Evolutionary conservation across 2,113 vertebrate species (phyloP).

Genomic region (Lucifuga dentata): DNA sequence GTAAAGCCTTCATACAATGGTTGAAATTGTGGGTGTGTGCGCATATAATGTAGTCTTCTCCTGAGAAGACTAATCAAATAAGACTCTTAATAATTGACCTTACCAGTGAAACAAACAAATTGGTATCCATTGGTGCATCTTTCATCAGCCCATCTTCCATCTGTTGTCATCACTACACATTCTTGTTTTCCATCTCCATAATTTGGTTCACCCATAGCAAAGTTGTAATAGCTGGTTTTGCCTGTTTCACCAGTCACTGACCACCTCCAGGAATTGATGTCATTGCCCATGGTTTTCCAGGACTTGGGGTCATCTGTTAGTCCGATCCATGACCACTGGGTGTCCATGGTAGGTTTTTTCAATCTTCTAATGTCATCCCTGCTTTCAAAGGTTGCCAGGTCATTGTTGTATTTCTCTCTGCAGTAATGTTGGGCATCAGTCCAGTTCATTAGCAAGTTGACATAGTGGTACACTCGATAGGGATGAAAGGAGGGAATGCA

Average conservation of each 20-base stretch:
- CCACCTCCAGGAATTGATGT: conserved; percentile 48
- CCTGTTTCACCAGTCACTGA: conserved; percentile 1
- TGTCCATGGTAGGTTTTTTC: not conserved
- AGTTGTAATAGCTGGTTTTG: not conserved
- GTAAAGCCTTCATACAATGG: too few relatives aligned
- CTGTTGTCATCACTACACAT: accelerated
- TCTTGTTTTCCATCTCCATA: not conserved
- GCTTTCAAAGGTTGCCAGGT: conserved; percentile 30
- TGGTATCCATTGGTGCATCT: accelerated
- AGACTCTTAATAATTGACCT: not conserved
- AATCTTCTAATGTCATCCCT: conserved; percentile 1
- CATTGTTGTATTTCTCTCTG: conserved; percentile 18
- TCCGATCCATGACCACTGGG: conserved; percentile 26
- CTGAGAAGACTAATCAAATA: too few relatives aligned
- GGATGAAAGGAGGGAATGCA: not conserved
- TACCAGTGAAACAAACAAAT: conserved; percentile 26
- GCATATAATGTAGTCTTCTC: too few relatives aligned
- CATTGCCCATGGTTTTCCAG: conserved; percentile 29
- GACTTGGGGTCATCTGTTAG: conserved; percentile 18
- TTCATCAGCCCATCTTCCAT: not conserved
- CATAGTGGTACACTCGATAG: not conserved
- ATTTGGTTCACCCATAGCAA: accelerated
- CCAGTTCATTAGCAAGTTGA: not conserved
- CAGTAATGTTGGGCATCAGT: conserved; percentile 18
- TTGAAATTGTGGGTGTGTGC: too few relatives aligned